Evolutionary conservation across 2,113 vertebrate genomes (phyloP), one percentile per base, ranked within the genome.

Genomic region (Fulmarus glacialis): DNA sequence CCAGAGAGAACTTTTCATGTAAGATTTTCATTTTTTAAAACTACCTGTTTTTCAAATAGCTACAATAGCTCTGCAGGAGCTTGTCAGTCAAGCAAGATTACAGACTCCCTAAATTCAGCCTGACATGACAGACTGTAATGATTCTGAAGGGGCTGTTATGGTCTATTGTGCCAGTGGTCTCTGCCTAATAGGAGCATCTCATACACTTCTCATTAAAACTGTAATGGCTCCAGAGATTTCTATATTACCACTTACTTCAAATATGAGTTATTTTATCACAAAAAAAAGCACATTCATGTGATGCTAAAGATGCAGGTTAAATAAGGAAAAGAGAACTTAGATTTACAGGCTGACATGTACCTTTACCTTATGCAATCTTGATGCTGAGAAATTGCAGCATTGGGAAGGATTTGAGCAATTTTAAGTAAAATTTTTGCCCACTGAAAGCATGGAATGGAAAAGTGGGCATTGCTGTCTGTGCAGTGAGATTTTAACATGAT

Each of bases 31-130:
- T 77, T 89, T 81, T 88, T 77, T 4, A 82, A 92, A 83, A 79
- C 56, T 40, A 78, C 52, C 36, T 74, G 34, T 27, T 87, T 86
- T 82, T 88, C 88, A 82, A 34, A 90, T 47, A 93, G 74, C 70
- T 66, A 75, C 88, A 95, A 63, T 72, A 86, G 45, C 86, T 94
- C 90, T 66, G 56, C 68, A 63, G 86, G 92, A 82, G 71, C 56
- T 36, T 92, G 83, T 86, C 95, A 91, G 45, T 96, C 95, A 96
- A 77, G 38, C 22, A 58, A 59, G 83, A 94, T 96, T 90, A 96
- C 63, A 95, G 62, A 42, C 18, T 89, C 17, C 72, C 74, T 81
- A 89, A 92, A 89, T 91, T 95, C 95, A 94, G 47, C 55, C 68
- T 82, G 83, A 87, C 58, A 36, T 50, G 78, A 58, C 66, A 77